Conservation (phyloP, 1,140 invertebrate genomes). For the Campodea augens region DNA sequence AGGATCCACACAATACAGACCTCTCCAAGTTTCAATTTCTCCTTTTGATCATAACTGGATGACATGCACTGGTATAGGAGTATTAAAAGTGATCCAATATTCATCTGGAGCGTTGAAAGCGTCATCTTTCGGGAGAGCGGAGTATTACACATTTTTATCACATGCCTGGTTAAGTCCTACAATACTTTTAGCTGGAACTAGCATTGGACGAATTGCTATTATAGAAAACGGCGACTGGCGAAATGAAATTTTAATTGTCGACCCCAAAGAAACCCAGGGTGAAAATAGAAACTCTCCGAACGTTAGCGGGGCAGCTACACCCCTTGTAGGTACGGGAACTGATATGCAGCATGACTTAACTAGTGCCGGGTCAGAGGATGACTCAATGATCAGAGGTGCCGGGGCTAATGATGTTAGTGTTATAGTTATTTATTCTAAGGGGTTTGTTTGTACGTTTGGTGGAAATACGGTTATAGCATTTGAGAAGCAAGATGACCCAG, state of each 20-base stretch:
- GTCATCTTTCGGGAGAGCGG: conserved; percentile 61
- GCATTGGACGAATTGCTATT: conserved; percentile 45
- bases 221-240: conserved; percentile 62
- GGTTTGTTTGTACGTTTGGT: conserved; percentile 38
- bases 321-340: neutral
- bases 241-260: conserved; percentile 24
- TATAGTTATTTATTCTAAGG: conserved; percentile 32
- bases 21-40: no score
- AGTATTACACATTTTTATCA: conserved; percentile 45
- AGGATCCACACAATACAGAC: no score
- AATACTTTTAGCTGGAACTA: conserved; percentile 50
- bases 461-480: conserved; percentile 39
- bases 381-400: neutral
- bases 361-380: neutral
- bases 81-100: conserved; percentile 55
- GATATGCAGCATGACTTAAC: neutral
- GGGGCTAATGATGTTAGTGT: conserved; percentile 21
- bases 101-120: conserved; percentile 61
- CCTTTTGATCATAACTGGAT: conserved; percentile 53
- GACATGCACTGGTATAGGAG: conserved; percentile 46
- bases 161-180: conserved; percentile 53
- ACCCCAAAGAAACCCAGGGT: conserved; percentile 34
- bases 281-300: conserved; percentile 32
- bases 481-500: conserved; percentile 34
- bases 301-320: conserved; percentile 16